Conservation (phyloP, 1,140 invertebrate genomes). For the Drosophila arizonae region DNA sequence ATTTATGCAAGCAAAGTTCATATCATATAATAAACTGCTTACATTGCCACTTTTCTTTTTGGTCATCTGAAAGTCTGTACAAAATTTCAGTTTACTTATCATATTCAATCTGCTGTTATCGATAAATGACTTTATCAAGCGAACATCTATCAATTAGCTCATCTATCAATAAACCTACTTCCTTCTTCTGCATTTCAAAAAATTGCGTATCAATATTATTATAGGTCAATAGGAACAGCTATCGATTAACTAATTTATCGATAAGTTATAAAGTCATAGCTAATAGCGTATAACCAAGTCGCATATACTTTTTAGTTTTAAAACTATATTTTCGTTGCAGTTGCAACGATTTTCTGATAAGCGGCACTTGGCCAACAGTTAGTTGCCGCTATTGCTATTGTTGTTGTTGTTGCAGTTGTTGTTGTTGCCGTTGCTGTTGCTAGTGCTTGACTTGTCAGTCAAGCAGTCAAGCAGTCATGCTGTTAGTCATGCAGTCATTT, state of each 20-base stretch:
- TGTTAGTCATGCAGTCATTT: conserved; percentile 36
- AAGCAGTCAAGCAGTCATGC: conserved; percentile 29
- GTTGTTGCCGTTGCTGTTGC: conserved; percentile 20
- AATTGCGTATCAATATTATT: too few species aligned
- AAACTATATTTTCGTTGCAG: conserved; percentile 33
- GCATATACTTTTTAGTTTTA: conserved; percentile 8
- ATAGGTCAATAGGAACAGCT: background rate
- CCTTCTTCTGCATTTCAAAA: too few species aligned
- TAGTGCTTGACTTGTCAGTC: conserved; percentile 33
- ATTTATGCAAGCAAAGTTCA: too few species aligned
- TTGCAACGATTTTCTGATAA: conserved; percentile 59
- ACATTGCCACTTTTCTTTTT: too few species aligned
- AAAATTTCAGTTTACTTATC: too few species aligned
- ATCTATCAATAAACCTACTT: background rate
- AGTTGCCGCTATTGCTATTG: conserved; percentile 11
- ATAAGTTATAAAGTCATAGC: background rate
- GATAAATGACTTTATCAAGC: background rate
- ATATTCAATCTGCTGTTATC: background rate
- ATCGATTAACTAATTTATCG: background rate
- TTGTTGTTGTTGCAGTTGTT: conserved; percentile 13
- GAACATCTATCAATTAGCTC: background rate
- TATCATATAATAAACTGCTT: too few species aligned
- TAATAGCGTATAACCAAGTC: conserved; percentile 12
- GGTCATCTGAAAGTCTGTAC: too few species aligned
- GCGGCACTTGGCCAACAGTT: conserved; percentile 20